Evolutionary conservation across 2,888 invertebrate species (phyloP), one percentile per base, ranked within the genome.

Genomic region (Lepidocyrtoides sp.): DNA sequence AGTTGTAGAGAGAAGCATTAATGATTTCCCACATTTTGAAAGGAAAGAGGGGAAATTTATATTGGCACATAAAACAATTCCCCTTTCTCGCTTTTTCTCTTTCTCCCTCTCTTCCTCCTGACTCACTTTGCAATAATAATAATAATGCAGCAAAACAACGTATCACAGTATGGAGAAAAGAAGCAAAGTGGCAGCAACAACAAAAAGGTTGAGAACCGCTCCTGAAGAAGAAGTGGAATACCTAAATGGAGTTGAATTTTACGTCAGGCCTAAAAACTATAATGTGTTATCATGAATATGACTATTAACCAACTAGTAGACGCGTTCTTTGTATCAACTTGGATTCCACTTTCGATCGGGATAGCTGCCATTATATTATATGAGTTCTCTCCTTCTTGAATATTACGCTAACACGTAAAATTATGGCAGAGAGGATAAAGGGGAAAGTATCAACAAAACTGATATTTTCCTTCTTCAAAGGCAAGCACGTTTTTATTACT

Each of bases 11-110:
- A 69, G 32, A 51, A 60, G 83, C 75, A 89, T 89, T 89, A 89
- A 89, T 89, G 89, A 89, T 75, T 89, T 77, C 63, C 75, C 60
- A 57, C 89, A 72, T 82, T 82, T 63, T 82, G 79, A 83, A 83
- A 66, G 72, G 26, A 63, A 84, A 57, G 72, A 23, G 66, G 69
- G 88, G 60, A 88, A 88, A 88, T 88, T 88, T 88, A 88, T 88
- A 79, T 63, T 81, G 63, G 81, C 63, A 81, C 88, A 88, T 88
- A 88, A 88, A 88, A 81, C 88, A 88, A 88, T 81, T 48, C 81
- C 79, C 86, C 60, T 86, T 60, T 60, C 48, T 48, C 44, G 26
- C 75, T 77, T 77, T n/a, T 77, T 17, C 32, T n/a, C 48, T 48
- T 44, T 75, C 26, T 44, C 54, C 54, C 54, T 54, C 54, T 77